Evolutionary conservation across 2,797 vertebrate species (phyloP).

Genomic region (Telmatherina bonti): DNA sequence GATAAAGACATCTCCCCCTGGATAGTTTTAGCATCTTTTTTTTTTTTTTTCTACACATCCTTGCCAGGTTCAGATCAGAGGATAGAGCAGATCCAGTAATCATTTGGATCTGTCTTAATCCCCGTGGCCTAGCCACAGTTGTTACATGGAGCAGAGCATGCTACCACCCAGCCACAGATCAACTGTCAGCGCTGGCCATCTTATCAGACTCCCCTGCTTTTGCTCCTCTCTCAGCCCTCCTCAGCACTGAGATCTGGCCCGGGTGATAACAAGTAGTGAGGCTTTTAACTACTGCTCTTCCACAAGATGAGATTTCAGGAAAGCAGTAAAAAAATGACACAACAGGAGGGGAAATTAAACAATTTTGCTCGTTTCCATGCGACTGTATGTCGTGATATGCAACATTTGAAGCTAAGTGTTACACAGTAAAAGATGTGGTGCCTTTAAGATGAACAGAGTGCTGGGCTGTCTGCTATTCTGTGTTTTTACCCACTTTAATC

Average conservation of each 20-base stretch:
- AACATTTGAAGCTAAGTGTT: neutral
- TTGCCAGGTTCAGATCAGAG: conserved; percentile 55
- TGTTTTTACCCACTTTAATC: conserved; percentile 45
- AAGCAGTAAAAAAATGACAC: conserved; percentile 60
- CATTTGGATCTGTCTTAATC: conserved; percentile 68
- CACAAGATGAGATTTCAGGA: conserved; percentile 46
- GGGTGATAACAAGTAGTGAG: conserved; percentile 66
- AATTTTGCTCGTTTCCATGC: conserved; percentile 21
- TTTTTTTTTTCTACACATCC: conserved; percentile 25
- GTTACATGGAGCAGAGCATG: conserved; percentile 56
- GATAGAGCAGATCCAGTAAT: conserved; percentile 62
- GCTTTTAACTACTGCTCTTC: conserved; percentile 71
- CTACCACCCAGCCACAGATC: conserved; percentile 68
- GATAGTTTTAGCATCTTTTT: conserved; percentile 43
- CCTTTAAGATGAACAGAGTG: conserved; percentile 11
- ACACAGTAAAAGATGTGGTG: conserved; percentile 12
- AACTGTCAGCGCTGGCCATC: conserved; percentile 71
- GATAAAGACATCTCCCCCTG: conserved; percentile 54
- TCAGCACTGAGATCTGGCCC: conserved; percentile 65
- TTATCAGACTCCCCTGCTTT: conserved; percentile 65
- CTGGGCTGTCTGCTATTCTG: conserved; percentile 12
- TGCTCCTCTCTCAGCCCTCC: conserved; percentile 68
- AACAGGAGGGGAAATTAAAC: conserved; percentile 51
- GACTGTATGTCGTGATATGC: conserved; percentile 24
- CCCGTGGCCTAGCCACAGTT: conserved; percentile 55